A percentile compares a stretch with the other conserved stretches of the same genome.
Evolutionary conservation across 2,113 vertebrate species (phyloP).

Genomic region (Phyllostomus hastatus): DNA sequence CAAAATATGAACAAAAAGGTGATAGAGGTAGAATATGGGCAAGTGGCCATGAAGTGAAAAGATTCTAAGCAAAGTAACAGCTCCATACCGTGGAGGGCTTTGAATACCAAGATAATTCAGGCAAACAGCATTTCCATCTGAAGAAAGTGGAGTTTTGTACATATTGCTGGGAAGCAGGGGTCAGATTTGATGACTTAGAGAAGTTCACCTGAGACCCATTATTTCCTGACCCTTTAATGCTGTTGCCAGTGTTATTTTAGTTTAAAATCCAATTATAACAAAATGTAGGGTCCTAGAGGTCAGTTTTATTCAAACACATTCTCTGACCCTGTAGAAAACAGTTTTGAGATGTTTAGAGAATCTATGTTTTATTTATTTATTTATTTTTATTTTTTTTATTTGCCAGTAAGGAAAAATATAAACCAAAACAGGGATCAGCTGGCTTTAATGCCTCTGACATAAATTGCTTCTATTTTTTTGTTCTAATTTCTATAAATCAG

Average conservation of each 20-base stretch:
- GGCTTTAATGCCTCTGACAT: not conserved
- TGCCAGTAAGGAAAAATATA: not conserved
- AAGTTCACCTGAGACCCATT: not conserved
- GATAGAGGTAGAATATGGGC: not conserved
- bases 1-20: not conserved
- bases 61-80: not conserved
- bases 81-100: not conserved
- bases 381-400: too few species aligned
- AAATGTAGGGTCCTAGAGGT: not conserved
- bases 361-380: not conserved
- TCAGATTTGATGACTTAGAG: not conserved
- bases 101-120: not conserved
- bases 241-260: slow-evolving; percentile 32
- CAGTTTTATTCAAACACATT: slow-evolving; percentile 22
- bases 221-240: slow-evolving; percentile 9
- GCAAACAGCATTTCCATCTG: not conserved
- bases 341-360: not conserved
- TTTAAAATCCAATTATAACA: slow-evolving; percentile 52
- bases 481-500: not conserved
- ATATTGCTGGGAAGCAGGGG: not conserved
- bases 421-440: not conserved
- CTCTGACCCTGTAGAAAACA: slow-evolving; percentile 13
- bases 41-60: not conserved
- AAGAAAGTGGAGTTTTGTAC: not conserved
- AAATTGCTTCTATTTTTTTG: not conserved